Evolutionary conservation across 53 echinoderm and acorn worm genomes (phyloP).

Genomic region (Henricia sp.): DNA sequence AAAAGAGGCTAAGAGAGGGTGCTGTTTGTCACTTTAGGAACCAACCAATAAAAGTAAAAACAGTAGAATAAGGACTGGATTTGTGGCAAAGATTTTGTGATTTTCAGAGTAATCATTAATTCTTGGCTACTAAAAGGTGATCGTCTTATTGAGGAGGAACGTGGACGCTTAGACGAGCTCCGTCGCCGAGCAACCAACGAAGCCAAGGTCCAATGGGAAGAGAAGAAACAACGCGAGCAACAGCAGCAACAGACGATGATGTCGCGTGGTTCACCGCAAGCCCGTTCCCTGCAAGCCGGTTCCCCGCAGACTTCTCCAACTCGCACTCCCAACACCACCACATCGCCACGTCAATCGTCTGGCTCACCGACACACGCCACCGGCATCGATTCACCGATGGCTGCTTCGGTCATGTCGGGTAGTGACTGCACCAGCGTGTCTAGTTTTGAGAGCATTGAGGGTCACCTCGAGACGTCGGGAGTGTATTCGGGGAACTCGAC

Average conservation of each 20-base stretch:
- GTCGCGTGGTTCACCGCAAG: neutral
- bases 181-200: slow-evolving; percentile 79
- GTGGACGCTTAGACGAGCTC: slow-evolving; percentile 69
- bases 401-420: slow-evolving; percentile 42
- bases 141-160: slow-evolving; percentile 78
- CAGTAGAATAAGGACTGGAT: too few relatives aligned
- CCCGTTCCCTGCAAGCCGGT: neutral
- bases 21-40: neutral
- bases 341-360: slow-evolving; percentile 60
- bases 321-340: slow-evolving; percentile 34
- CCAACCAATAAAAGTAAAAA: neutral
- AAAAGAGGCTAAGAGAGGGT: neutral
- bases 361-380: slow-evolving; percentile 62
- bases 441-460: slow-evolving; percentile 96
- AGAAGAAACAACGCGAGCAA: slow-evolving; percentile 71
- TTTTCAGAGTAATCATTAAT: neutral
- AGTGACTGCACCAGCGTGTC: slow-evolving; percentile 94
- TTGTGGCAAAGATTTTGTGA: neutral
- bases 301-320: slow-evolving; percentile 9
- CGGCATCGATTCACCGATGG: slow-evolving; percentile 54
- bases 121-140: slow-evolving; percentile 57
- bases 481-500: slow-evolving; percentile 81
- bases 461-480: slow-evolving; percentile 72
- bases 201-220: slow-evolving; percentile 86
- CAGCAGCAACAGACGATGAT: slow-evolving; percentile 4